Evolutionary conservation across 2,888 invertebrate genomes (phyloP), one percentile per base, ranked within the genome.

Genomic region (Plutella xylostella): DNA sequence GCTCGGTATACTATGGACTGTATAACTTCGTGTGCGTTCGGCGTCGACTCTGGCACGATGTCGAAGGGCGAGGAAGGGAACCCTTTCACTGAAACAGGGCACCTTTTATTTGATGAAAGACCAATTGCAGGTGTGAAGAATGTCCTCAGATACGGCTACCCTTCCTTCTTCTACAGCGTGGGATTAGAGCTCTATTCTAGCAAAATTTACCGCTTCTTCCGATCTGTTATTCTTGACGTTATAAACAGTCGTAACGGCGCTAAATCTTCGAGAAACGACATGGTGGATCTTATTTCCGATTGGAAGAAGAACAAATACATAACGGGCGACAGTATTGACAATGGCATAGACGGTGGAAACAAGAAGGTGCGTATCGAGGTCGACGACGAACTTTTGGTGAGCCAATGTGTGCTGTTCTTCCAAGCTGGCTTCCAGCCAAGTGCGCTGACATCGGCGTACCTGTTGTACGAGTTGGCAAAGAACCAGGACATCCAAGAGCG

Each of bases 351-450:
- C 17, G 19, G n/a, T 25, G 22, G 25, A n/a, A 25, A 9, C 17
- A 15, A 25, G 14, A 25, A 25, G 37, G 18, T 15, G 12, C 9
- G 12, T 19, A 40, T 52, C 15, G 53, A 55, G 41, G 46, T 56
- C 11, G 51, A 49, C 14, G 55, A 57, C 21, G 43, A 42, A n/a
- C 42, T 55, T 19, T 51, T 61, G 15, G 46, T 51, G 14, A 55
- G 63, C 5, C 62, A 66, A 41, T 54, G 56, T 4, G 52, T 63
- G 25, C 43, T 65, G 30, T 65, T 67, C 49, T 65, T 63, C 42
- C 44, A 59, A 12, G 69, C 63, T 19, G 69, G 69, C 0, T 68
- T 60, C 45, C 67, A 67, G 47, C 64, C 67, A 4, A 62, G 64
- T 2, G 61, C 68, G 4, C 57, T 58, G 3, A 51, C 60, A 4